Percentiles rank a stretch among this genome's conserved stretches.
Conservation (phyloP, 2,888 invertebrate genomes). For the Resseliella maxima region DNA sequence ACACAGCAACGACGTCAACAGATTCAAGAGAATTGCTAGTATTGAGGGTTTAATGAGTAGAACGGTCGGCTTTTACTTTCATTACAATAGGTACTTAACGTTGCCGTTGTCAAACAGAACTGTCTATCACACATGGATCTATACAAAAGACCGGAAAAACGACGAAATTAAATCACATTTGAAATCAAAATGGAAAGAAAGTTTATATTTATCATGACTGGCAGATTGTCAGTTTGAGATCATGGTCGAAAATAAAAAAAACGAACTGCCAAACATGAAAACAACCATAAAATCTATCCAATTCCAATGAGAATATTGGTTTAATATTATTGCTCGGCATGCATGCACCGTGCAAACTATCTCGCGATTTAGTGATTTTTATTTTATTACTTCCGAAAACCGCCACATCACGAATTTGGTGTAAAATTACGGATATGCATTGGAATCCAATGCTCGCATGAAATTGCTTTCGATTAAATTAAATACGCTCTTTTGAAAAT, state of each 20-base stretch:
- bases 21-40: neutral
- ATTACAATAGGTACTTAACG: conserved; percentile 22
- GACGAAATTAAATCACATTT: neutral
- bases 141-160: neutral
- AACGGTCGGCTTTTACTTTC: conserved; percentile 41
- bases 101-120: conserved; percentile 1
- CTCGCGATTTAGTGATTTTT: too few relatives aligned
- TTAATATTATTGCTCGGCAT: neutral
- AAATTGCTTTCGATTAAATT: conserved; percentile 32
- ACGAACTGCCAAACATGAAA: too few relatives aligned
- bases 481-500: neutral
- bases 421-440: conserved; percentile 7
- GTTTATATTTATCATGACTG: neutral
- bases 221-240: conserved; percentile 19
- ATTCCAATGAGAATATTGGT: neutral
- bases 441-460: conserved; percentile 17
- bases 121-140: neutral
- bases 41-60: conserved; percentile 25
- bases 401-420: conserved; percentile 23
- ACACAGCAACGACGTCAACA: neutral
- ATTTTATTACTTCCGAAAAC: conserved; percentile 35
- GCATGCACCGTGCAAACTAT: too few relatives aligned
- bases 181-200: conserved; percentile 5
- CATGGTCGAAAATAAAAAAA: conserved; percentile 4
- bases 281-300: neutral